These are phyloP conservation scores for Lophotis ruficrista DNA, from an alignment of 2,113 vertebrate species.

Conservation along the genomic window DNA sequence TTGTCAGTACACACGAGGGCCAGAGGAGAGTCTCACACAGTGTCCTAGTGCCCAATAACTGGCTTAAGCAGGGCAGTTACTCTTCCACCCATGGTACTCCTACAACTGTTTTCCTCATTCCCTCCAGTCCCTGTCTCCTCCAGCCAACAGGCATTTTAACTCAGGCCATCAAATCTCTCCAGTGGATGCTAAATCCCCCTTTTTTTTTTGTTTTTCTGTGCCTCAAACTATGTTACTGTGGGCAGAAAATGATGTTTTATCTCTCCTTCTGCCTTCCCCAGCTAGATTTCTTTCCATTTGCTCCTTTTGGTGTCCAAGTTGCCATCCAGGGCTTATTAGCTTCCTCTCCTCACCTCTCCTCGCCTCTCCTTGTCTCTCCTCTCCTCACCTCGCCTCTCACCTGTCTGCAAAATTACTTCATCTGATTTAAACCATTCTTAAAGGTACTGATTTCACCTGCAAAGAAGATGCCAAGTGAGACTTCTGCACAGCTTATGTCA, in stretches of 20 bases:
- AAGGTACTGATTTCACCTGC: background rate
- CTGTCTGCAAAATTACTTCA: background rate
- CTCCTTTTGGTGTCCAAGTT: background rate
- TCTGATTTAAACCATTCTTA: background rate
- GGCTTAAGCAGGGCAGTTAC: background rate
- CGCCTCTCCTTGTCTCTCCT: too few species aligned
- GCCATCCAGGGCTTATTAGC: background rate
- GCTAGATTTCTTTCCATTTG: background rate
- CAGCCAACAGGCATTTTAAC: background rate
- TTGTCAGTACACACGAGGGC: background rate
- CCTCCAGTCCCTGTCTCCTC: background rate
- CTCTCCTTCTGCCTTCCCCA: background rate
- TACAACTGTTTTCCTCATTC: background rate
- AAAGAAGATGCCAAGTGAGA: background rate
- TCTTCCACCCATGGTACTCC: background rate
- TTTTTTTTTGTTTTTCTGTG: background rate
- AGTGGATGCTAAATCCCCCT: background rate
- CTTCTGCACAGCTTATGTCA: constrained; percentile 1
- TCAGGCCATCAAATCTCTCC: background rate
- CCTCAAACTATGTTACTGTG: background rate
- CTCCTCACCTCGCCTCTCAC: background rate
- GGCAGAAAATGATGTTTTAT: background rate
- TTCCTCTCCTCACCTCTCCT: background rate
- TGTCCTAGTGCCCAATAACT: background rate
- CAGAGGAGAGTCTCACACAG: background rate